Percentiles rank a stretch among this genome's conserved stretches.
Conservation (phyloP, 2,888 invertebrate genomes). For the Hypomecis punctinalis region DNA sequence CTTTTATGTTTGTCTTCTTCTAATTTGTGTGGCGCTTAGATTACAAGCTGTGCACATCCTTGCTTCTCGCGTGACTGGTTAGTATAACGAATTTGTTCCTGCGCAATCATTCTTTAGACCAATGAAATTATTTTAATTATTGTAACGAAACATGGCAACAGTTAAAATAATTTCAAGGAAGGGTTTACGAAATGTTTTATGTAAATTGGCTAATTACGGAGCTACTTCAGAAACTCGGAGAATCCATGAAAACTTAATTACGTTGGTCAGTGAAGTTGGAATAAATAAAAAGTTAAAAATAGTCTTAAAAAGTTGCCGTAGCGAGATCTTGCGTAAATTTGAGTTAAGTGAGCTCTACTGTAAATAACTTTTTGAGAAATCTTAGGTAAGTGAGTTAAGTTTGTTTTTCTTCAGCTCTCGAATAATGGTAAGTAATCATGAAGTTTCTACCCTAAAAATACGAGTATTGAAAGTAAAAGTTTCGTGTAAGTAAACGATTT, state of each 20-base stretch:
- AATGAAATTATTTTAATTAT: no score
- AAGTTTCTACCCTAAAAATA: no score
- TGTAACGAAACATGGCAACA: no score
- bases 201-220: conserved; percentile 6
- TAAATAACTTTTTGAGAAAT: conserved; percentile 6
- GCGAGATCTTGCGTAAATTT: conserved; percentile 13
- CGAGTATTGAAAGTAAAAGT: no score
- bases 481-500: no score
- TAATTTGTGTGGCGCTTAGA: no score
- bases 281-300: conserved; percentile 22
- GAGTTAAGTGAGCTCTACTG: conserved; percentile 10
- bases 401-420: not conserved
- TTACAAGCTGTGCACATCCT: no score
- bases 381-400: not conserved
- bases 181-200: conserved; percentile 5
- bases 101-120: no score
- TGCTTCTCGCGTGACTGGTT: no score
- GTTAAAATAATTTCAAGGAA: conserved; percentile 4
- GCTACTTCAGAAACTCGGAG: conserved; percentile 10
- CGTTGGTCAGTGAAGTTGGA: conserved; percentile 18
- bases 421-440: not conserved
- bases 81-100: no score
- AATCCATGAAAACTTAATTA: conserved; percentile 28
- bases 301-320: conserved; percentile 17
- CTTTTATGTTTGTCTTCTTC: no score